These are phyloP conservation scores for Hippolais icterina DNA, from an alignment of 2,113 vertebrate species.

Conservation along the genomic window DNA sequence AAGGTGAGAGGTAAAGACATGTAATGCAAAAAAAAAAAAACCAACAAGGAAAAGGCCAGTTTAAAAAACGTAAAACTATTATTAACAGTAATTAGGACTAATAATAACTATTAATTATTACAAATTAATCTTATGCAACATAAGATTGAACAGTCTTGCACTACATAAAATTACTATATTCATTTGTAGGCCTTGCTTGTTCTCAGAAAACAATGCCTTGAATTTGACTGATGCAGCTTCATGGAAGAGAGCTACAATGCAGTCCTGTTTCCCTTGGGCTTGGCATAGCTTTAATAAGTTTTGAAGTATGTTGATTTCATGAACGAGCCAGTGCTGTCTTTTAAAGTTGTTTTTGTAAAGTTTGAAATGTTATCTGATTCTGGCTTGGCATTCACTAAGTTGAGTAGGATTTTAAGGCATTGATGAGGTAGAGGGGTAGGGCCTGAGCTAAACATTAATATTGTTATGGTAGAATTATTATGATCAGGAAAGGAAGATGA, in stretches of 20 bases:
- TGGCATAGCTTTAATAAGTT: background rate
- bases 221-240: background rate
- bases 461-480: background rate
- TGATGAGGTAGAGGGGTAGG: background rate
- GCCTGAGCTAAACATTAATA: background rate
- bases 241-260: background rate
- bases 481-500: background rate
- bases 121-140: rapidly evolving
- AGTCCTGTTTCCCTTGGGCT: background rate
- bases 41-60: background rate
- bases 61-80: background rate
- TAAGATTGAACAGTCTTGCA: background rate
- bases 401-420: background rate
- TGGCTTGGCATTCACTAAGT: background rate
- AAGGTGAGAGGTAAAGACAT: background rate
- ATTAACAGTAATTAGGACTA: background rate
- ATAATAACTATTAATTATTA: background rate
- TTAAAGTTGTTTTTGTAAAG: background rate
- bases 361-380: background rate
- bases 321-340: background rate
- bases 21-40: rapidly evolving
- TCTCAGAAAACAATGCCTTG: background rate
- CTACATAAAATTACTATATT: background rate
- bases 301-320: background rate
- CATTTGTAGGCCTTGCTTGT: background rate